Percentiles rank a stretch among this genome's conserved stretches.
These are phyloP conservation scores for Drosophila lutescens DNA, from an alignment of 2,888 invertebrate genomes.

Conservation along the genomic window DNA sequence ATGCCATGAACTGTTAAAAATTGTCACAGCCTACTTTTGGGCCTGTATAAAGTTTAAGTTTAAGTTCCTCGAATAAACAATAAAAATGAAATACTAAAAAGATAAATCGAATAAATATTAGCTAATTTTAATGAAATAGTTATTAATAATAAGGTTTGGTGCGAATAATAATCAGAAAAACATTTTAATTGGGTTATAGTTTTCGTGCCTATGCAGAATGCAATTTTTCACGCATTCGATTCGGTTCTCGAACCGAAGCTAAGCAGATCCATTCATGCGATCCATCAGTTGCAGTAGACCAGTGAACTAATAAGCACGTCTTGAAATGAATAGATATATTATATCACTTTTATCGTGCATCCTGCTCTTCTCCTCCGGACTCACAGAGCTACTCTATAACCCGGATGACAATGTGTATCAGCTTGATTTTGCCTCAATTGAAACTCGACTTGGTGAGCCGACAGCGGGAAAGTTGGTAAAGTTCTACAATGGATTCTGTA, in stretches of 20 bases:
- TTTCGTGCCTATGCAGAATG: not conserved
- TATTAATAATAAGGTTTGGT: too few relatives aligned
- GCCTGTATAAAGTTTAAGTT: not conserved
- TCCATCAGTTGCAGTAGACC: not conserved
- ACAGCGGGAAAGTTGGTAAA: not conserved
- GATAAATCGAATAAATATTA: too few relatives aligned
- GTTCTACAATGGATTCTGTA: not conserved
- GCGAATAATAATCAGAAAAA: not conserved
- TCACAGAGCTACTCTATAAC: not conserved
- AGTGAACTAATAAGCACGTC: not conserved
- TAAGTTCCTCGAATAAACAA: too few relatives aligned
- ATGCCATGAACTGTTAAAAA: not conserved
- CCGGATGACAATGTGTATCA: not conserved
- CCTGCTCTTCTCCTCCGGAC: not conserved
- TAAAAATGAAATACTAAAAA: too few relatives aligned
- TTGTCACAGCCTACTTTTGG: not conserved
- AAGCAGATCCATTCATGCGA: too few relatives aligned
- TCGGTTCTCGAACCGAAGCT: not conserved
- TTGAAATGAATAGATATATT: not conserved
- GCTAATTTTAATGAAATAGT: too few relatives aligned
- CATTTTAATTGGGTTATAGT: not conserved
- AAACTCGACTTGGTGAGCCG: not conserved
- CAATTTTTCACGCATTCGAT: not conserved
- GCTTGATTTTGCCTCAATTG: not conserved
- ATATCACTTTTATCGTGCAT: not conserved